Conservation (phyloP, 1,140 invertebrate species). For the Lordiphosa stackelbergi region DNA sequence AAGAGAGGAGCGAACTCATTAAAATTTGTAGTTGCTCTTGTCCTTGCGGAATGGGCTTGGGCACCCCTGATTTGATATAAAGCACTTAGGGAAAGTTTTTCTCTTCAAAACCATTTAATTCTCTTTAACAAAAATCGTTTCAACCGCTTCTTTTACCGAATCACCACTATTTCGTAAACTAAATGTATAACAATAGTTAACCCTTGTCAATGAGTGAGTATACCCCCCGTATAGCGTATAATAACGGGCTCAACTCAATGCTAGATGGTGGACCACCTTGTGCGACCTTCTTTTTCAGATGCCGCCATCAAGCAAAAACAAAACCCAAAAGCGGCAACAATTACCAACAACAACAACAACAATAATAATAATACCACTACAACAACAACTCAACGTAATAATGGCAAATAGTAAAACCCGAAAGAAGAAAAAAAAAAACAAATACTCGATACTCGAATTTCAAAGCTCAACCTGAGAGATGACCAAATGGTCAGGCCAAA, state of each 20-base stretch:
- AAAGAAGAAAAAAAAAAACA: conserved; percentile 31
- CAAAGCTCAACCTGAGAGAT: conserved; percentile 31
- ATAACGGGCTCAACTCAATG: conserved; percentile 49
- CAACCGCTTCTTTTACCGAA: no score
- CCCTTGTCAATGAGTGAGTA: no score
- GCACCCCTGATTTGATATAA: no score
- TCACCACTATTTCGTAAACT: no score
- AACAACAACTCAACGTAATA: conserved; percentile 43
- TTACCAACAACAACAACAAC: conserved; percentile 49
- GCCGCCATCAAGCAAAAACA: conserved; percentile 44
- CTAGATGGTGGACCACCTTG: conserved; percentile 63
- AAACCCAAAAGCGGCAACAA: conserved; percentile 63
- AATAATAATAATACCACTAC: conserved; percentile 22
- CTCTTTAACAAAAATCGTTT: no score
- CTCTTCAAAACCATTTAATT: no score
- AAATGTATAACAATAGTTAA: no score
- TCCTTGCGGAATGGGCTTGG: no score
- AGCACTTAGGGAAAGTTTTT: no score
- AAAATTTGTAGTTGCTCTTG: no score
- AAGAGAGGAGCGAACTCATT: no score
- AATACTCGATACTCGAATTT: conserved; percentile 55
- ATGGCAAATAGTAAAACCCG: conserved; percentile 58
- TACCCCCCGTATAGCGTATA: conserved; percentile 1
- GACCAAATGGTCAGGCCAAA: conserved; percentile 39
- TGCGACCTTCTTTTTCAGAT: conserved; percentile 67